Evolutionary conservation across 2,113 vertebrate genomes (phyloP), one percentile per base, ranked within the genome.

Genomic region (Promerops cafer): DNA sequence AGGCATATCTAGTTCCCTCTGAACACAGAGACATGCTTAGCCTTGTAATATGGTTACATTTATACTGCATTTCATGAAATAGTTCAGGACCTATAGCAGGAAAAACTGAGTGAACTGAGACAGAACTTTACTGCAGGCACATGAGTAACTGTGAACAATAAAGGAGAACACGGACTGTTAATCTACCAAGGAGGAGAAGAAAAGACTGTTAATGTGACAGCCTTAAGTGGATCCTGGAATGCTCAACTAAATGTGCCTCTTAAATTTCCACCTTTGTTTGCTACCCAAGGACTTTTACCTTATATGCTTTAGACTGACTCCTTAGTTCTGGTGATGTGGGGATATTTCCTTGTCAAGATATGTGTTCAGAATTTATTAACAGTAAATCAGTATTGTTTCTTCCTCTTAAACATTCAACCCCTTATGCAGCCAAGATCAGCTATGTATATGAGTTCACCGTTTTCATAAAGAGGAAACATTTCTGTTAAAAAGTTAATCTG

Each of bases 381-480:
- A 71, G 59, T 68, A 66, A 85, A 35, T 4, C 22, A 33, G 18
- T 24, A 56, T 49, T 76, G 61, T 76, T 70, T 49, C 16, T 88
- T 72, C 7, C n/a, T 37, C 19, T 57, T 74, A 87, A 86, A 81
- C 30, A 28, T 68, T 77, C 44, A 88, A 47, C 10, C 24, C 22
- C 17, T 68, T 24, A 23, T 8, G 40, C n/a, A 90, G 50, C 42
- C 68, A 84, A 74, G 28, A 92, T 96, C 56, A 87, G 53, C 69
- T 92, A 66, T 85, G 39, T n/a, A 23, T 60, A 56, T 74, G 80
- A 95, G 94, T 95, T 93, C 35, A n/a, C 37, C 2, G 17, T 92
- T 96, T 95, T 96, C 72, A 90, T 89, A 95, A 94, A 95, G 63
- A 74, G 66, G 66, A 94, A 96, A 39, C 1, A 1, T 83, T 83